Base-by-base conservation (phyloP, 2,888 invertebrate species). In the Drosophila mercatorum region DNA sequence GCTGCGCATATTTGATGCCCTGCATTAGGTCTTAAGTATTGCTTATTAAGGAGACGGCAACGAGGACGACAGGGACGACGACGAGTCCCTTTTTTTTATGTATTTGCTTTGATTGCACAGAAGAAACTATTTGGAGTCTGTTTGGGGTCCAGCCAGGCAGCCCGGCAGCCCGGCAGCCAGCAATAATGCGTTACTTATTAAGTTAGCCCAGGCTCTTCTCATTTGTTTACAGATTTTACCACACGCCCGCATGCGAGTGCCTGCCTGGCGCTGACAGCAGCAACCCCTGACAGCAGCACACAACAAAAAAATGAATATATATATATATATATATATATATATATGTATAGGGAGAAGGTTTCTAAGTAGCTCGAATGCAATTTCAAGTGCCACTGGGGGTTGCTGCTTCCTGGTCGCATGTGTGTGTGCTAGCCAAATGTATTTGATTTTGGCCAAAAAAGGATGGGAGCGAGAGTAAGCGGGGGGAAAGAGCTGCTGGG, bases 21-120 rank as follows among this genome's bases (percentile, higher is more conserved):
- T 73, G 88, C 85, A 84, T 84, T 84, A 88, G 73, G 88, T 83
- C 83, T 75, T 84, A 84, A 84, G 84, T 84, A 84, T 84, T 88
- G 84, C 84, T 85, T 88, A 87, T 84, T 84, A 84, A 77, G 79
- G 43, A 10, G 44, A 11, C 34, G 51, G 47, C 49, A 5, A 28
- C 28, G 28, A 28, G 28, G 66, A 62, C 47, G 51, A 51, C 44
- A 66, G 58, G 28, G 46, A 22, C 11, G 22, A 44, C 5, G 26
- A 51, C 44, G 69, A 63, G 71, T 68, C 74, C 68, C 69, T 72
- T 75, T 81, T 64, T 57, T 60, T 46, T 17, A n/a, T 61, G 31
- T n/a, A 59, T 5, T 17, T 28, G 7, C 26, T 14, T 11, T 28
- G 28, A n/a, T 17, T 38, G 36, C 28, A 26, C 28, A 36, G 28